Evolutionary conservation across 2,113 vertebrate species (phyloP), one percentile per base, ranked within the genome.

Genomic region (Camelus dromedarius): DNA sequence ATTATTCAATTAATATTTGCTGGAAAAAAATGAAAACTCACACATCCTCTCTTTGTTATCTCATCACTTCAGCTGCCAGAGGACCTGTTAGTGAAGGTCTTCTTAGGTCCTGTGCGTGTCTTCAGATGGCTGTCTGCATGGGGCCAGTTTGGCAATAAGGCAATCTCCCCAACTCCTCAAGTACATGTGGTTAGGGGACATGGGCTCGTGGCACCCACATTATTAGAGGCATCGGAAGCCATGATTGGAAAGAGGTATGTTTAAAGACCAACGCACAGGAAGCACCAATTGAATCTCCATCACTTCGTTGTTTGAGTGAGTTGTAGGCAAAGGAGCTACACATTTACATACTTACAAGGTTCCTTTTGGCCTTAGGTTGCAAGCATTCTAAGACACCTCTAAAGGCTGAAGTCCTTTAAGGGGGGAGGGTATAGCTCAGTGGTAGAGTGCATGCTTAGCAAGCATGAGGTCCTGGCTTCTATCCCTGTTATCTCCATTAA

Each of bases 201-300:
- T 62, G 38, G 26, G 19, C 26, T 94, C 30, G 42, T 38, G 19
- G 46, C 35, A 69, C 64, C n/a, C 75, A 89, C 54, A 46, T 89
- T 58, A 91, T 87, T 58, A 87, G 62, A 93, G 28, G 10, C 46
- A 91, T 52, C 85, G 89, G 85, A 94, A 96, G n/a, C 3, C 24
- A 64, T 54, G 6, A 60, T 56, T 92, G 8, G 80, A 94, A 92
- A 84, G 32, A 72, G 38, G 5, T 84, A 80, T 83, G 92, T 93
- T 91, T 96, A 92, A 93, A 94, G n/a, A 60, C 66, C 38, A 88
- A 80, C 87, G 28, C 56, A 92, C 48, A 89, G 18, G 60, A 91
- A 88, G 10, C 64, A 92, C 18, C 28, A 75, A 26, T 35, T 22
- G 18, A 77, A 18, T 94, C 28, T 80, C 94, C 56, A 64, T 15